phyloP scores from a whole-genome alignment of 2,113 vertebrate species.

The Chloropsis hardwickii region DNA sequence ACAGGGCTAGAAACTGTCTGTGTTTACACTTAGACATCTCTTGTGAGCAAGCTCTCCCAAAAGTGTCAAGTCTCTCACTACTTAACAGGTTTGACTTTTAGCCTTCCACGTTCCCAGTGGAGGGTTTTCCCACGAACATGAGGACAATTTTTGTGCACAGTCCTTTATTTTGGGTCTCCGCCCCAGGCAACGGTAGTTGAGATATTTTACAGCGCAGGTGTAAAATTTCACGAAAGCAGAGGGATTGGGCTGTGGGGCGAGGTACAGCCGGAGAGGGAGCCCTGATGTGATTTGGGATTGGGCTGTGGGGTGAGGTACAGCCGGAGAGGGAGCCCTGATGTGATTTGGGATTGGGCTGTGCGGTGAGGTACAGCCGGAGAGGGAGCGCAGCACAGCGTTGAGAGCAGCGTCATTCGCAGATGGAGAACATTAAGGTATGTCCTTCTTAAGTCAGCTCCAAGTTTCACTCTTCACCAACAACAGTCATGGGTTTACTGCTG shows the following conservation, averaged over 20 bases:
- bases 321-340: too few species aligned
- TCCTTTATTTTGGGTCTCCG: not conserved
- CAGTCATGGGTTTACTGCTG: not conserved
- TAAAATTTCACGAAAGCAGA: not conserved
- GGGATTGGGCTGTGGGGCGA: too few species aligned
- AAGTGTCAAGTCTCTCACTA: not conserved
- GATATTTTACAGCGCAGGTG: not conserved
- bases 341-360: too few species aligned
- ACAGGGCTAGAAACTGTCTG: not conserved
- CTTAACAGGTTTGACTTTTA: not conserved
- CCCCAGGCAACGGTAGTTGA: not conserved
- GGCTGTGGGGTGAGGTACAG: too few species aligned
- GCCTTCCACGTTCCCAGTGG: fast-evolving
- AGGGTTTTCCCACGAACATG: not conserved
- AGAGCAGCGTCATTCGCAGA: not conserved
- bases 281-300: too few species aligned
- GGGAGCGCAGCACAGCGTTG: too few species aligned
- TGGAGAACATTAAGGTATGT: not conserved
- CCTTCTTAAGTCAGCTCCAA: not conserved
- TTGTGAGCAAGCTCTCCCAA: not conserved
- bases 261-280: too few species aligned
- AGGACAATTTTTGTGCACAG: fast-evolving
- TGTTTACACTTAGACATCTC: not conserved
- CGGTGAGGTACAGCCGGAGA: too few species aligned
- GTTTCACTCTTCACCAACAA: not conserved